Conservation (phyloP, 2,888 invertebrate genomes). For the Trichogramma dendrolimi region DNA sequence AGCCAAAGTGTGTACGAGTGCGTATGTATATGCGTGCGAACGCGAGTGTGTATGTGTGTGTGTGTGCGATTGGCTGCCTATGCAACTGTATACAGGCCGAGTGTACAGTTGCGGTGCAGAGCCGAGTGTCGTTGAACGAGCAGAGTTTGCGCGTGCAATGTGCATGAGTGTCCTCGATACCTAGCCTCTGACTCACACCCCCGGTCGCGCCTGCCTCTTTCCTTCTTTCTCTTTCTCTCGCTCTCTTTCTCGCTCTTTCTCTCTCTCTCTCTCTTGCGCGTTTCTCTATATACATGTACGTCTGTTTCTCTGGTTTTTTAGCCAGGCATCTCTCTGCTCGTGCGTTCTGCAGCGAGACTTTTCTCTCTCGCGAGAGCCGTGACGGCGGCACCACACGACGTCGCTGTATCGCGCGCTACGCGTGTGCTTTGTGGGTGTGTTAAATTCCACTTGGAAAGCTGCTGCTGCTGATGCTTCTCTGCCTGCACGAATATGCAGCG, state of each 20-base stretch:
- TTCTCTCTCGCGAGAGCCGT: too few species aligned
- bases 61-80: too few species aligned
- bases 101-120: not conserved
- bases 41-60: too few species aligned
- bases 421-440: too few species aligned
- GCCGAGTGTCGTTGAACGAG: constrained; percentile 17
- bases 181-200: not conserved
- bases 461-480: not conserved
- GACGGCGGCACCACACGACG: too few species aligned
- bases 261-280: constrained; percentile 8
- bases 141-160: constrained; percentile 18
- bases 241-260: not conserved
- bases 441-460: not conserved
- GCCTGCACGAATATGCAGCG: too few species aligned
- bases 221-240: not conserved
- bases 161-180: not conserved
- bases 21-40: too few species aligned
- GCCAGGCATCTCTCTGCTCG: too few species aligned
- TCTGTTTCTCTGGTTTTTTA: constrained; percentile 13
- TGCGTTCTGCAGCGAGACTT: too few species aligned
- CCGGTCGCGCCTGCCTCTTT: not conserved
- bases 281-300: not conserved
- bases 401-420: too few species aligned
- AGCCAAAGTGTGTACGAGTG: too few species aligned
- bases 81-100: not conserved